A percentile compares a stretch with the other conserved stretches of the same genome.
Evolutionary conservation across 2,113 vertebrate species (phyloP).

Genomic region (Gymnarchus niloticus): DNA sequence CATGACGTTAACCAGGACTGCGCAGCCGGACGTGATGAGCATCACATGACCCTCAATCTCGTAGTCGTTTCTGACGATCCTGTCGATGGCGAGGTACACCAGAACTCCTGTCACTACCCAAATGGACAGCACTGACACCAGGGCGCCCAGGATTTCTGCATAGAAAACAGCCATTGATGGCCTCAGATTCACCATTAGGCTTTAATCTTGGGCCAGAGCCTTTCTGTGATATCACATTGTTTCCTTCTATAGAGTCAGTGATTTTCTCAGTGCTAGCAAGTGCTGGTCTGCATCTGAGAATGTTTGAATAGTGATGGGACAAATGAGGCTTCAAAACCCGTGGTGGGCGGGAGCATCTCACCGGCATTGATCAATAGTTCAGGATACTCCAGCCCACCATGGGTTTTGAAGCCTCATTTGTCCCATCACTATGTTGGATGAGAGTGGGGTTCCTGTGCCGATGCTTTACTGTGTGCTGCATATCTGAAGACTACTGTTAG

Average conservation of each 20-base stretch:
- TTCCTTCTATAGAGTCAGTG: too few relatives aligned
- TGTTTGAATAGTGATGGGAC: too few relatives aligned
- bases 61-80: slow-evolving; percentile 84
- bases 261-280: not conserved
- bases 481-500: not conserved
- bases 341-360: too few relatives aligned
- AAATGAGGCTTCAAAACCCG: too few relatives aligned
- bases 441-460: not conserved
- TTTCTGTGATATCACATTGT: not conserved
- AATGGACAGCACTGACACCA: slow-evolving; percentile 87
- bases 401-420: too few relatives aligned
- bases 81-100: slow-evolving; percentile 82
- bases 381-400: too few relatives aligned
- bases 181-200: not conserved
- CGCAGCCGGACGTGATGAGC: slow-evolving; percentile 81
- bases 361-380: too few relatives aligned
- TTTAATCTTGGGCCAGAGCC: not conserved
- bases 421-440: too few relatives aligned
- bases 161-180: not conserved
- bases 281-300: not conserved
- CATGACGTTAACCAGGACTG: slow-evolving; percentile 85
- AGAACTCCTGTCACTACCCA: slow-evolving; percentile 88
- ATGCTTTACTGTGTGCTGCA: not conserved
- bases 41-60: slow-evolving; percentile 86
- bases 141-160: slow-evolving; percentile 83